A percentile compares a stretch with the other conserved stretches of the same genome.
These are phyloP conservation scores for Zosterops hypoxanthus DNA, from an alignment of 2,113 vertebrate genomes.

Conservation along the genomic window DNA sequence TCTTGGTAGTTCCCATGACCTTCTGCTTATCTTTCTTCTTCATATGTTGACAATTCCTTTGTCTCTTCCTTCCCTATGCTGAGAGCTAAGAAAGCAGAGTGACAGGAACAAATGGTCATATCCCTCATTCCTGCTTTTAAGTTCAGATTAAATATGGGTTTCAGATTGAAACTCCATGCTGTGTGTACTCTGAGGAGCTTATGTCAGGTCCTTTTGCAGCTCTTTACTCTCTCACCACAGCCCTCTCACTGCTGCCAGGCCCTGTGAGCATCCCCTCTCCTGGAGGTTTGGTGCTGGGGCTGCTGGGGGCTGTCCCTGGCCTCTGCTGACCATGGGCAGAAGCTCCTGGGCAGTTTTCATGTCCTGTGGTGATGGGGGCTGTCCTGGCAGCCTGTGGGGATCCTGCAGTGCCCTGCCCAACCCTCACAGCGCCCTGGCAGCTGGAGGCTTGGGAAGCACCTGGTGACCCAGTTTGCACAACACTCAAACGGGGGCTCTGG, in stretches of 20 bases:
- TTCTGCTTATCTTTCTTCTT: not conserved
- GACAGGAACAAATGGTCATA: not conserved
- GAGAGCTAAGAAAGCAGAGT: not conserved
- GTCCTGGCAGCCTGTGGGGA: not conserved
- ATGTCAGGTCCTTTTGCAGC: not conserved
- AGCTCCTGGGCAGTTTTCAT: not conserved
- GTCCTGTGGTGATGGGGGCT: not conserved
- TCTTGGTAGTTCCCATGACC: not conserved
- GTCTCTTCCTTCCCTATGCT: not conserved
- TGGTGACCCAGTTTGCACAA: not conserved
- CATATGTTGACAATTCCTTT: not conserved
- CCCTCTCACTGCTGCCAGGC: not conserved
- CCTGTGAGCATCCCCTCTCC: not conserved
- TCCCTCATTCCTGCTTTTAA: not conserved
- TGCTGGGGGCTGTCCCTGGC: not conserved
- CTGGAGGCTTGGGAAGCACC: not conserved
- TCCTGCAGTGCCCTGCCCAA: fast-evolving
- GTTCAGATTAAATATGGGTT: not conserved
- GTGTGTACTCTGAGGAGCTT: not conserved
- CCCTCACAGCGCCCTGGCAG: not conserved
- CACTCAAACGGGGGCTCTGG: not conserved
- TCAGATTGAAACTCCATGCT: not conserved
- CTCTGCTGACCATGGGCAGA: not conserved
- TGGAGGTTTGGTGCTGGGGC: not conserved
- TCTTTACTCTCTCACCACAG: not conserved